Evolutionary conservation across 2,888 invertebrate species (phyloP).

Genomic region (Lithophane leautieri): DNA sequence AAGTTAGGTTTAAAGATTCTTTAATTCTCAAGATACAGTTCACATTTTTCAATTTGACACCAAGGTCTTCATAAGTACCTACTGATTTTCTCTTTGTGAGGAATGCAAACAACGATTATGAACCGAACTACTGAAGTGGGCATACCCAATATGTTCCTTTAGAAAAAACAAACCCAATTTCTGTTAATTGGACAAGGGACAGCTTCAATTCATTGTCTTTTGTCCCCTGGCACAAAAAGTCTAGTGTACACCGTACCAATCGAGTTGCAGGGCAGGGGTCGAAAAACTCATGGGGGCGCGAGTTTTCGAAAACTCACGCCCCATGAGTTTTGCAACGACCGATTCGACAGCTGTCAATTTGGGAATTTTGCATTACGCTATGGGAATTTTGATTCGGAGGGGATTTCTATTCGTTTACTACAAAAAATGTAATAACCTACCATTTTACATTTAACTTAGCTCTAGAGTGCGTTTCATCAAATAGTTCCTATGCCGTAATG

Average conservation of each 20-base stretch:
- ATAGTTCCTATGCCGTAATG: no score
- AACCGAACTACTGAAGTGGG: no score
- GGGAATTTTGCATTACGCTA: neutral
- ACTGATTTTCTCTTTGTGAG: no score
- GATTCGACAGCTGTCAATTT: conserved; percentile 19
- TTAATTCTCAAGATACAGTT: no score
- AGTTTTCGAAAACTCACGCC: conserved; percentile 2
- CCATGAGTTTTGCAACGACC: conserved; percentile 12
- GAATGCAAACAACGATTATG: no score
- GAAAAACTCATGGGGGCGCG: no score
- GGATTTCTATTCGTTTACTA: neutral
- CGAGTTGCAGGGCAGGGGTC: neutral
- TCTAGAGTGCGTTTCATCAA: neutral
- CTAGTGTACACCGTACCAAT: conserved; percentile 6
- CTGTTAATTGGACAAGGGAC: conserved; percentile 31
- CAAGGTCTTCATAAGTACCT: no score
- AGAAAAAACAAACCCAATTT: conserved; percentile 10
- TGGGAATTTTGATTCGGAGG: neutral
- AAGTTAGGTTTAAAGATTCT: no score
- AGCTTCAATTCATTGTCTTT: conserved; percentile 6
- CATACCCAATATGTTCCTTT: neutral
- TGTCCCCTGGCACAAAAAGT: conserved; percentile 20
- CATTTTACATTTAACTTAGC: neutral
- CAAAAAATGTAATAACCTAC: neutral
- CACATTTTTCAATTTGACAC: no score